Base-by-base conservation (phyloP, 2,113 vertebrate genomes). In the Hippocampus abdominalis region DNA sequence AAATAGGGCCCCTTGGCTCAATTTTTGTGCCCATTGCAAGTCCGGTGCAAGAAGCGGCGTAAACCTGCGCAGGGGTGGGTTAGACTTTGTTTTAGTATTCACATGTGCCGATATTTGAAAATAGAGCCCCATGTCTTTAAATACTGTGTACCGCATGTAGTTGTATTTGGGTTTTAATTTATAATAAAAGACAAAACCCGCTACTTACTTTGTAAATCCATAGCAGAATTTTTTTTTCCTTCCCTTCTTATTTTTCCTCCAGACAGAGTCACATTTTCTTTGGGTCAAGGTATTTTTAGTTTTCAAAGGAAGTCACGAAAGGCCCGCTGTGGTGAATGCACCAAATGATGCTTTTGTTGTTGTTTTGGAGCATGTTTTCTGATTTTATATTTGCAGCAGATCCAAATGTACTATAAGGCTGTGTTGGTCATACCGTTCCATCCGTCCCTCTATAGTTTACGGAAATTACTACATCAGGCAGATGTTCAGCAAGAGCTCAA, bases 331-430 rank as follows among this genome's bases (percentile, higher is more conserved):
- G 32, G 25, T 25, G 12, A 64, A 64, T 44, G 25, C 56, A 18
- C 25, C 5, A 29, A 15, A 29, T 46, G 15, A 27, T 57, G 18
- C 44, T 53, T 70, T 51, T 63, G 56, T 39, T 49, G 25, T 15
- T 39, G n/a, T n/a, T n/a, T 53, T 1, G 15, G 32, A 70, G 54
- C 40, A 66, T n/a, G 49, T 74, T 32, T 42, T 70, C n/a, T 57
- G 62, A 56, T n/a, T 57, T 63, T 25, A 71, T n/a, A 32, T 32
- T 21, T 57, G 20, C 18, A 16, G 63, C 39, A 66, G 54, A 53
- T 70, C 64, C 54, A 66, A 71, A 71, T 48, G 25, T 64, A 60
- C 11, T 60, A 8, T 51, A 18, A 63, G 32, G 68, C 39, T 64
- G 36, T 25, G 32, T 3, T 32, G 53, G 60, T 74, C 42, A 69